Conservation (phyloP, 2,888 invertebrate genomes). For the Spialia ferax region DNA sequence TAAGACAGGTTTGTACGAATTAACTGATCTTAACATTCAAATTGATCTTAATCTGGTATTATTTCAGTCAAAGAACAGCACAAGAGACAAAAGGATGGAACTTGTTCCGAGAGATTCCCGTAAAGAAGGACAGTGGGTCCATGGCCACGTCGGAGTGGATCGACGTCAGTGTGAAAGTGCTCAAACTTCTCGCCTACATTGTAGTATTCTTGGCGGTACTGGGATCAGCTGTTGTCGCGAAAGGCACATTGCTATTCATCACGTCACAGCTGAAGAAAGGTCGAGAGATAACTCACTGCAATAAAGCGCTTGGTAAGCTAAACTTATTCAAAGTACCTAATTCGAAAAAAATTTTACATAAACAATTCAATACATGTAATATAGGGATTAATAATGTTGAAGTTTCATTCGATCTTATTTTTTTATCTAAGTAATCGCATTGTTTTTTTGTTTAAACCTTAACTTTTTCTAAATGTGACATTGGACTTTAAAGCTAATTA, state of each 20-base stretch:
- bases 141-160: slow-evolving; percentile 88
- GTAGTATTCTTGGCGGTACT: slow-evolving; percentile 89
- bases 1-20: too few species aligned
- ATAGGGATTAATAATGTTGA: too few species aligned
- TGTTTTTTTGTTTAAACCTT: too few species aligned
- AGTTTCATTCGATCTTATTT: too few species aligned
- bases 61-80: slow-evolving; percentile 78
- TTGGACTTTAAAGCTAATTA: background rate
- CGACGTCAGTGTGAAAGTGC: slow-evolving; percentile 86
- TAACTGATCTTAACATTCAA: too few species aligned
- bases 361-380: too few species aligned
- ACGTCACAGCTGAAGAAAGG: slow-evolving; percentile 89
- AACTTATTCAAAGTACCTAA: background rate
- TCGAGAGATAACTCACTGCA: slow-evolving; percentile 87
- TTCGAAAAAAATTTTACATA: background rate
- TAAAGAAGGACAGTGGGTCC: slow-evolving; percentile 89
- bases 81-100: slow-evolving; percentile 91
- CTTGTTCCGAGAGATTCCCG: slow-evolving; percentile 91
- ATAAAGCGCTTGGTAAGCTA: slow-evolving; percentile 72
- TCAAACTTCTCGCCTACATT: slow-evolving; percentile 90
- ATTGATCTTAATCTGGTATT: background rate
- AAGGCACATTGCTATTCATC: slow-evolving; percentile 91
- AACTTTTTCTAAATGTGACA: too few species aligned
- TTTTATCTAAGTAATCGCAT: too few species aligned
- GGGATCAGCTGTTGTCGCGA: slow-evolving; percentile 90